phyloP scores from a whole-genome alignment of 64 coral and sea anemone species.

The Dendronephthya gigantea region DNA sequence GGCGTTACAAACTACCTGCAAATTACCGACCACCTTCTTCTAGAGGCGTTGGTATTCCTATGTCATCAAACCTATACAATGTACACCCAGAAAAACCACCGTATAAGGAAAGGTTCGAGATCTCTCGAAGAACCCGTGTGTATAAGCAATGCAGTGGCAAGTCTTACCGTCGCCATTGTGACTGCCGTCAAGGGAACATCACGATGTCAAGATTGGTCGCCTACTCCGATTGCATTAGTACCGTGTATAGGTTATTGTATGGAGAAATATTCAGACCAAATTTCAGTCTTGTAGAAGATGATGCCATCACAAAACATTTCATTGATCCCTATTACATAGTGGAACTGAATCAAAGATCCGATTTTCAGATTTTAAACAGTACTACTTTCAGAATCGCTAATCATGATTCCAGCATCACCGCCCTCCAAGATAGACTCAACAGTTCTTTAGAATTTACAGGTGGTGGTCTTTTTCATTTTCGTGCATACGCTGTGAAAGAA shows the following conservation, averaged over 20 bases:
- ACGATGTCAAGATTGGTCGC: slow-evolving; percentile 49
- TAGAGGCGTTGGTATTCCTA: slow-evolving; percentile 80
- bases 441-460: slow-evolving; percentile 75
- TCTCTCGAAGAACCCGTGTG: slow-evolving; percentile 54
- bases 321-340: slow-evolving; percentile 66
- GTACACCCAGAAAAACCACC: slow-evolving; percentile 72
- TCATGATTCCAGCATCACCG: slow-evolving; percentile 9
- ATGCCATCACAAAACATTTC: slow-evolving; percentile 18
- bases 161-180: slow-evolving; percentile 50
- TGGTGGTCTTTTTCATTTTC: slow-evolving; percentile 82
- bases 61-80: slow-evolving; percentile 73
- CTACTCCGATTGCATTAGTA: slow-evolving; percentile 83
- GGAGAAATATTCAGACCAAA: slow-evolving; percentile 58
- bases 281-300: slow-evolving; percentile 58
- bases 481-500: slow-evolving; percentile 57
- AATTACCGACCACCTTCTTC: slow-evolving; percentile 93
- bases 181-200: slow-evolving; percentile 47
- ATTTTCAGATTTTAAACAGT: slow-evolving; percentile 41
- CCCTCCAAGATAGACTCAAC: slow-evolving; percentile 44
- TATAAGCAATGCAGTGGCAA: slow-evolving; percentile 83
- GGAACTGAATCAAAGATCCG: slow-evolving; percentile 65
- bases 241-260: slow-evolving; percentile 44
- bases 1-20: slow-evolving; percentile 53
- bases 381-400: slow-evolving; percentile 26
- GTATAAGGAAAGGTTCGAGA: slow-evolving; percentile 57